Conservation (phyloP, 2,113 vertebrate genomes). For the Dasyprocta punctata region DNA sequence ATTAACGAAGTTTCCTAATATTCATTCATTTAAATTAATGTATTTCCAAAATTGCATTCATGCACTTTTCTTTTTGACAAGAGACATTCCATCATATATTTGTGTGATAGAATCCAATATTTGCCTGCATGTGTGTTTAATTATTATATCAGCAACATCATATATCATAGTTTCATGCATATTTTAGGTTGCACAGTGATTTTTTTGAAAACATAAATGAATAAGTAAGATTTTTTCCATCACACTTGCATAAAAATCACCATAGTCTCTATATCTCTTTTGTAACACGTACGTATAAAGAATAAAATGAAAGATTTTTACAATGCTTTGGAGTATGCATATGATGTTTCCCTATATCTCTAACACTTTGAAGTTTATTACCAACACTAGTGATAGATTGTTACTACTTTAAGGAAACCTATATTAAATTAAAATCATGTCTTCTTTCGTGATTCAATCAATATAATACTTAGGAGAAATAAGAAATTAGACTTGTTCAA, state of each 20-base stretch:
- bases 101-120: background rate
- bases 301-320: slow-evolving; percentile 25
- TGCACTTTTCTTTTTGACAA: background rate
- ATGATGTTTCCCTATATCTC: slow-evolving; percentile 40
- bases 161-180: background rate
- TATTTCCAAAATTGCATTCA: background rate
- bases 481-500: slow-evolving; percentile 51
- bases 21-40: background rate
- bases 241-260: background rate
- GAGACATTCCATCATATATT: background rate
- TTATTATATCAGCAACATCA: background rate
- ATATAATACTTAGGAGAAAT: slow-evolving; percentile 68
- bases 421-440: slow-evolving; percentile 75
- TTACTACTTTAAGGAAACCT: slow-evolving; percentile 76
- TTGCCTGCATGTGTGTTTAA: background rate
- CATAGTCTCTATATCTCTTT: slow-evolving; percentile 8
- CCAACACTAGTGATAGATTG: slow-evolving; percentile 76
- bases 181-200: background rate
- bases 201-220: background rate
- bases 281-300: slow-evolving; percentile 34
- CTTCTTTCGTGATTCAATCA: slow-evolving; percentile 67
- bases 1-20: background rate
- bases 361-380: slow-evolving; percentile 60
- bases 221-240: background rate
- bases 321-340: background rate